Evolutionary conservation across 2,888 invertebrate genomes (phyloP).

Genomic region (Hirtodrosophila histrioides): DNA sequence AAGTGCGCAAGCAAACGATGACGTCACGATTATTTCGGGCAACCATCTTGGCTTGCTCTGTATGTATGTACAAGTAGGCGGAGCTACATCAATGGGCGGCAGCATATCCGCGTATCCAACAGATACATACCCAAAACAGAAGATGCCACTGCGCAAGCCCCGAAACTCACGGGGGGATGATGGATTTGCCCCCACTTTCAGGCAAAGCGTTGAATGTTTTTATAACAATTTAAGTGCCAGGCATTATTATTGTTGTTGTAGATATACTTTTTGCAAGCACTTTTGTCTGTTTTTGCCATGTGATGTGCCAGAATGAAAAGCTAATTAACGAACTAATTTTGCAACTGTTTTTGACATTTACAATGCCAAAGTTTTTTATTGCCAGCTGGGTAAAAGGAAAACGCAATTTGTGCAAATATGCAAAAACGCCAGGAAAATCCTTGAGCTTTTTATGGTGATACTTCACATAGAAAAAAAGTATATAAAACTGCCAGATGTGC

Average conservation of each 20-base stretch:
- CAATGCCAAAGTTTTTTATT: slow-evolving; percentile 61
- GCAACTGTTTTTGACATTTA: slow-evolving; percentile 75
- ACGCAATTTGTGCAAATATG: slow-evolving; percentile 38
- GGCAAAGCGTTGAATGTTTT: slow-evolving; percentile 10
- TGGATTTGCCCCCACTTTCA: slow-evolving; percentile 1
- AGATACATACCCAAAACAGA: slow-evolving; percentile 57
- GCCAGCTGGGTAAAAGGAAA: slow-evolving; percentile 36
- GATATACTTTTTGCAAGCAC: slow-evolving; percentile 12
- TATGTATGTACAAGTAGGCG: slow-evolving; percentile 47
- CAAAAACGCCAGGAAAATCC: slow-evolving; percentile 6
- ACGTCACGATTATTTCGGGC: slow-evolving; percentile 65
- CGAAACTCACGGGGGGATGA: not conserved
- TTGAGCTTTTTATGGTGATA: slow-evolving; percentile 5
- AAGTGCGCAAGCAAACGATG: slow-evolving; percentile 38
- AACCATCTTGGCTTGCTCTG: slow-evolving; percentile 63
- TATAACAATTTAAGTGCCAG: slow-evolving; percentile 38
- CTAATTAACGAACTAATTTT: slow-evolving; percentile 79
- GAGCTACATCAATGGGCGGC: slow-evolving; percentile 61
- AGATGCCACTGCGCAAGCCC: slow-evolving; percentile 50
- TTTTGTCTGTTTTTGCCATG: slow-evolving; percentile 54
- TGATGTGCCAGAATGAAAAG: slow-evolving; percentile 69
- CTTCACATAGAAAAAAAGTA: slow-evolving; percentile 7
- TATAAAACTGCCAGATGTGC: slow-evolving; percentile 16
- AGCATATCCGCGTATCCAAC: slow-evolving; percentile 44
- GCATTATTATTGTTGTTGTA: slow-evolving; percentile 26